Conservation (phyloP, 2,888 invertebrate genomes). For the Hofmannophila pseudospretella region DNA sequence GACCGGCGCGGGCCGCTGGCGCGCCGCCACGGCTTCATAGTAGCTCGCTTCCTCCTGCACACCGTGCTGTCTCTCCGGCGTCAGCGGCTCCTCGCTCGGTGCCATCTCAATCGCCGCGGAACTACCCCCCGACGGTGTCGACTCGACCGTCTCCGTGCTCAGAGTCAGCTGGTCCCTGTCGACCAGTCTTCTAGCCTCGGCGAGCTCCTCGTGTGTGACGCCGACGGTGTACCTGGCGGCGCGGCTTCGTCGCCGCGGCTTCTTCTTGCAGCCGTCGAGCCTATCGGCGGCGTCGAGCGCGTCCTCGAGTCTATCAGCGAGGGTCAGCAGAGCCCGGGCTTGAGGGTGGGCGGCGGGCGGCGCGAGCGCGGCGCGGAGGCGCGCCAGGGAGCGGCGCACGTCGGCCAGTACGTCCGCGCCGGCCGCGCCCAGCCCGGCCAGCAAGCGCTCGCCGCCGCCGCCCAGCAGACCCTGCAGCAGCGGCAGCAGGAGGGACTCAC, state of each 20-base stretch:
- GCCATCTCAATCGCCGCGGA: slow-evolving; percentile 44
- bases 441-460: slow-evolving; percentile 60
- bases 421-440: slow-evolving; percentile 62
- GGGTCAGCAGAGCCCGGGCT: slow-evolving; percentile 80
- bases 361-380: slow-evolving; percentile 85
- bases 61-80: slow-evolving; percentile 54
- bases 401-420: slow-evolving; percentile 84
- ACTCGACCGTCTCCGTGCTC: too few species aligned
- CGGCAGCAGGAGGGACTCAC: slow-evolving; percentile 86
- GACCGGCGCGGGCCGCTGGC: slow-evolving; percentile 39
- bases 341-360: slow-evolving; percentile 69
- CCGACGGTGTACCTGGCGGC: slow-evolving; percentile 89
- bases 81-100: slow-evolving; percentile 39
- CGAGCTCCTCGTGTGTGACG: slow-evolving; percentile 88
- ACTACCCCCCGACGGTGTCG: slow-evolving; percentile 33
- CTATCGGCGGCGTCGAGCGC: slow-evolving; percentile 64
- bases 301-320: slow-evolving; percentile 84
- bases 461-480: slow-evolving; percentile 82
- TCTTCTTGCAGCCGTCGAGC: slow-evolving; percentile 56
- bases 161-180: slow-evolving; percentile 63
- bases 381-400: slow-evolving; percentile 85
- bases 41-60: slow-evolving; percentile 41
- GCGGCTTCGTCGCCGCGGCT: slow-evolving; percentile 77
- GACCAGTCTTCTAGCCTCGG: slow-evolving; percentile 85
- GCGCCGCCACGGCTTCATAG: slow-evolving; percentile 43